These are phyloP conservation scores for Cichlasoma orientale DNA, from an alignment of 2,797 vertebrate genomes.

Conservation along the genomic window DNA sequence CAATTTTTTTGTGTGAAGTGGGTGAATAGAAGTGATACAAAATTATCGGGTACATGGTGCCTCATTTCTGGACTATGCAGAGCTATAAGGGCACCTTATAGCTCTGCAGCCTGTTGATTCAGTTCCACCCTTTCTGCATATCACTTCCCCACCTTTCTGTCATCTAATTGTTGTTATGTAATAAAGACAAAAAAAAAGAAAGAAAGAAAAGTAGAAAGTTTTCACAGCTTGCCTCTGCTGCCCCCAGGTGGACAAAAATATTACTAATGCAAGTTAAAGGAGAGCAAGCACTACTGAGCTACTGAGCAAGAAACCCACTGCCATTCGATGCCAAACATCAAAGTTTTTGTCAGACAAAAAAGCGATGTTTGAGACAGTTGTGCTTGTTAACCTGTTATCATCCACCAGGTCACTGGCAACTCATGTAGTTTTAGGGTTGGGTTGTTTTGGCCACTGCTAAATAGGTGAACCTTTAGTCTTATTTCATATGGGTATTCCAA, in stretches of 20 bases:
- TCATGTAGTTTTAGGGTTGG: not conserved
- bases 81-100: too few species aligned
- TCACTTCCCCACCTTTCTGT: too few species aligned
- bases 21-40: not conserved
- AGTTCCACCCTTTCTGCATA: too few species aligned
- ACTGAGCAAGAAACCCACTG: not conserved
- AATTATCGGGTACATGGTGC: not conserved
- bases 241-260: not conserved
- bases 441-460: too few species aligned
- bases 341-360: not conserved
- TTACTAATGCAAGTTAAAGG: slow-evolving; percentile 5
- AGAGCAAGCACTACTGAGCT: slow-evolving; percentile 1
- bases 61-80: not conserved
- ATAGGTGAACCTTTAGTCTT: not conserved
- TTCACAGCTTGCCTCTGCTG: slow-evolving; percentile 12
- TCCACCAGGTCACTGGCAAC: not conserved
- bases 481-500: not conserved
- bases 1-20: not conserved
- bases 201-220: not conserved
- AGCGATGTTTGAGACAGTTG: not conserved
- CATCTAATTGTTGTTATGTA: too few species aligned
- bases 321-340: slow-evolving; percentile 62
- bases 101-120: too few species aligned
- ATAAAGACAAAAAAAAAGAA: too few species aligned
- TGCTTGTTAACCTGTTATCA: too few species aligned